phyloP scores from a whole-genome alignment of 2,888 invertebrate genomes.

The Abscondita cerata region DNA sequence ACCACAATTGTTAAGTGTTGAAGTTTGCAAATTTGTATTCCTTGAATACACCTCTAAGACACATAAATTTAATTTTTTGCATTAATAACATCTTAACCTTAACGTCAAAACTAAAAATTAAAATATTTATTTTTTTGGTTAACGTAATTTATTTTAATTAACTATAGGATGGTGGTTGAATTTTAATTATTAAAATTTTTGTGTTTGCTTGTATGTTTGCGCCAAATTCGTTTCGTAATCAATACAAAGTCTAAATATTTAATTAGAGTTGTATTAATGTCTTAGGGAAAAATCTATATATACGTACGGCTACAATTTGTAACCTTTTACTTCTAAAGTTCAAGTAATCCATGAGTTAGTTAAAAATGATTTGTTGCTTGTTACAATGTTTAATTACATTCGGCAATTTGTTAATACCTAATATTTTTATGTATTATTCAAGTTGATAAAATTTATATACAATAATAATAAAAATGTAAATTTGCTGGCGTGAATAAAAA shows the following conservation, averaged over 20 bases:
- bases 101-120: constrained; percentile 12
- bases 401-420: too few relatives aligned
- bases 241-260: constrained; percentile 33
- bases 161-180: neutral
- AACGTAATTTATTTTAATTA: neutral
- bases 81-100: constrained; percentile 5
- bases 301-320: constrained; percentile 2
- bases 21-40: neutral
- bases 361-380: constrained; percentile 6
- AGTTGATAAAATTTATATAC: too few relatives aligned
- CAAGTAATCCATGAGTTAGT: neutral
- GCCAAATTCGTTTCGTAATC: constrained; percentile 29
- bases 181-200: constrained; percentile 23
- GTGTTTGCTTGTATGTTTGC: constrained; percentile 19
- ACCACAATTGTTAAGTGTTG: constrained; percentile 8
- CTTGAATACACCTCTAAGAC: too few relatives aligned
- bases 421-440: too few relatives aligned
- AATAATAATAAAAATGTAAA: too few relatives aligned
- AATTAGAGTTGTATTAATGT: constrained; percentile 32
- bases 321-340: constrained; percentile 4
- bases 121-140: constrained; percentile 2
- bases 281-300: constrained; percentile 22
- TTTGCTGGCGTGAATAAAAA: too few relatives aligned
- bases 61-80: neutral
- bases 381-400: too few relatives aligned